Percentiles rank a stretch among this genome's conserved stretches.
These are phyloP conservation scores for Cecropterus lyciades DNA, from an alignment of 1,140 invertebrate species.

Conservation along the genomic window DNA sequence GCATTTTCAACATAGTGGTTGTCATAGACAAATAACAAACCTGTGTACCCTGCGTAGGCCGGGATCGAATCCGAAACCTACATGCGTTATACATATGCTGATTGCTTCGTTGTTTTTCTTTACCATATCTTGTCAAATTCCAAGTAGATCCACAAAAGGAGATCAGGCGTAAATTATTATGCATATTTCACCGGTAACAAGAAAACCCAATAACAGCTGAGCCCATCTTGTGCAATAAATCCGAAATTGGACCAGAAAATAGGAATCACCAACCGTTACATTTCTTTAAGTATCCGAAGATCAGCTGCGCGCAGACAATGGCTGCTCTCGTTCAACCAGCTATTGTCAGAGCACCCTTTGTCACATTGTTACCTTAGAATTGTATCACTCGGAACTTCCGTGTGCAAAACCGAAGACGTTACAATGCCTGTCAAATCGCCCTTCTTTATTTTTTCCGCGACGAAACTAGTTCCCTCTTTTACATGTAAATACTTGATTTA, in stretches of 20 bases:
- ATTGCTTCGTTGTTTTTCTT: too few relatives aligned
- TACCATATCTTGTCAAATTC: too few relatives aligned
- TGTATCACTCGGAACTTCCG: conserved; percentile 67
- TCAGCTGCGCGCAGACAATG: conserved; percentile 64
- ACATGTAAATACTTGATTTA: conserved; percentile 75
- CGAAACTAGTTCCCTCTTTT: conserved; percentile 68
- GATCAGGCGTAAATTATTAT: background rate
- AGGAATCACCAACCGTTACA: conserved; percentile 49
- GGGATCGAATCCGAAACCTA: too few relatives aligned
- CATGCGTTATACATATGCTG: too few relatives aligned
- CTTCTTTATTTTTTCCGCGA: conserved; percentile 48
- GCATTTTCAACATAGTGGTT: too few relatives aligned
- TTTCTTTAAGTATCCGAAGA: conserved; percentile 43
- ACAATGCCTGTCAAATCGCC: conserved; percentile 54
- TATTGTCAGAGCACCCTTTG: conserved; percentile 53
- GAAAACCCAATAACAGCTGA: conserved; percentile 14
- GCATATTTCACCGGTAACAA: conserved; percentile 14
- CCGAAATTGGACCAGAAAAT: conserved; percentile 58
- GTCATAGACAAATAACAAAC: too few relatives aligned
- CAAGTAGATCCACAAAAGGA: background rate
- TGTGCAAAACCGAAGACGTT: conserved; percentile 58
- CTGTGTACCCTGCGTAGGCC: too few relatives aligned
- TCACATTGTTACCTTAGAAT: conserved; percentile 55
- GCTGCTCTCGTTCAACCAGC: conserved; percentile 52
- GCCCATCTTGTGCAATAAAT: conserved; percentile 44